These are phyloP conservation scores for Thereva unica DNA, from an alignment of 2,888 invertebrate genomes.

Conservation along the genomic window DNA sequence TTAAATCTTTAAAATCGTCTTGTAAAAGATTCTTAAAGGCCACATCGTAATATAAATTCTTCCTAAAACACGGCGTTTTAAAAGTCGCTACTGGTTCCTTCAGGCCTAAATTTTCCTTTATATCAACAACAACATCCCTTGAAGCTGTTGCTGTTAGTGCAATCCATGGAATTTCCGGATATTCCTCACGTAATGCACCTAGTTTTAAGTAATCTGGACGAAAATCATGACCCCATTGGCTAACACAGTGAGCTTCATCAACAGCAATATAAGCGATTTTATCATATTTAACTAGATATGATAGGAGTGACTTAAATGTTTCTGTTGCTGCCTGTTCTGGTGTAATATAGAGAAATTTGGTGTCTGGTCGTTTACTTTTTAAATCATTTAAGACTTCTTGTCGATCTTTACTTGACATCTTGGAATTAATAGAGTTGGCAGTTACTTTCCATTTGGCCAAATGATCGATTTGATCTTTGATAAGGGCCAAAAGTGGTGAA, in stretches of 20 bases:
- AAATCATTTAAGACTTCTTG: slow-evolving; percentile 79
- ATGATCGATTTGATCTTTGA: slow-evolving; percentile 95
- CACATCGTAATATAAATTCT: slow-evolving; percentile 94
- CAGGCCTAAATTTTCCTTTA: slow-evolving; percentile 72
- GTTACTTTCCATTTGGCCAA: slow-evolving; percentile 74
- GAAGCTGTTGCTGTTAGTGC: slow-evolving; percentile 96
- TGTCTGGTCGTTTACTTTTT: slow-evolving; percentile 71
- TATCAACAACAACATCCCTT: slow-evolving; percentile 78
- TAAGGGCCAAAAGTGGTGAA: slow-evolving; percentile 93
- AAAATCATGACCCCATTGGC: slow-evolving; percentile 99
- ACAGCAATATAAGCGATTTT: slow-evolving; percentile 89
- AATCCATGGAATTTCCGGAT: slow-evolving; percentile 77
- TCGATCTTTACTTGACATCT: slow-evolving; percentile 77
- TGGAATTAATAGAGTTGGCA: slow-evolving; percentile 92
- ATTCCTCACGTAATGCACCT: slow-evolving; percentile 67
- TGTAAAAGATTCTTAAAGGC: slow-evolving; percentile 82
- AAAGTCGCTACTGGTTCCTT: slow-evolving; percentile 72
- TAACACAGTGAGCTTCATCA: slow-evolving; percentile 98
- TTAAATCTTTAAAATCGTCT: slow-evolving; percentile 80
- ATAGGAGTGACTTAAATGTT: slow-evolving; percentile 70
- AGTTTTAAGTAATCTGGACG: slow-evolving; percentile 92
- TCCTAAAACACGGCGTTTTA: slow-evolving; percentile 85
- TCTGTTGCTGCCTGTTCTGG: slow-evolving; percentile 92
- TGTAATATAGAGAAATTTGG: slow-evolving; percentile 89
- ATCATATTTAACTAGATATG: slow-evolving; percentile 71